These are phyloP conservation scores for Batillaria attramentaria DNA, from an alignment of 1,140 invertebrate species.

Conservation along the genomic window DNA sequence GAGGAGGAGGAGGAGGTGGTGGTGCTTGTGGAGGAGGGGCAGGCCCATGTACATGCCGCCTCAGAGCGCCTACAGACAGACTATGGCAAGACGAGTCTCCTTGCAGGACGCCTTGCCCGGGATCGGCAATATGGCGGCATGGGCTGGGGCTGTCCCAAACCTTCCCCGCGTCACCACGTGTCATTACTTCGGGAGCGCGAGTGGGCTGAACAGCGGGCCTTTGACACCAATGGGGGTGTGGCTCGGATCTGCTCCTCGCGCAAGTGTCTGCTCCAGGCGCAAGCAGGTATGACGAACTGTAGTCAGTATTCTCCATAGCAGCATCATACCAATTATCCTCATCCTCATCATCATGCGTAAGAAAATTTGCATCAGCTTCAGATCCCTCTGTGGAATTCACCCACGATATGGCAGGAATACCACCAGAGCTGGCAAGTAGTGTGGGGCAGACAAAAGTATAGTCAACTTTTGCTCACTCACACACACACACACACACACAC, in stretches of 20 bases:
- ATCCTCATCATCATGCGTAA: too few relatives aligned
- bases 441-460: too few relatives aligned
- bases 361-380: too few relatives aligned
- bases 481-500: too few relatives aligned
- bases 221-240: background rate
- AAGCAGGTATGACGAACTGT: conserved; percentile 17
- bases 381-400: too few relatives aligned
- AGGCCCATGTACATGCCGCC: background rate
- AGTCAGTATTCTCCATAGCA: too few relatives aligned
- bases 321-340: too few relatives aligned
- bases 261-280: conserved; percentile 4
- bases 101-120: conserved; percentile 36
- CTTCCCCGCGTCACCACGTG: conserved; percentile 24
- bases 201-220: background rate
- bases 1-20: background rate
- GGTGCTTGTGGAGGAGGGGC: background rate
- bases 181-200: background rate
- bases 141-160: conserved; percentile 21
- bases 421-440: too few relatives aligned
- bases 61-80: conserved; percentile 1
- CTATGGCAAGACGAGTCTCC: conserved; percentile 29
- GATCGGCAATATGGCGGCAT: conserved; percentile 11
- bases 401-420: too few relatives aligned
- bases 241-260: background rate
- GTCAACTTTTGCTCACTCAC: too few relatives aligned